Conservation (phyloP, 2,113 vertebrate genomes). For the Puma concolor region DNA sequence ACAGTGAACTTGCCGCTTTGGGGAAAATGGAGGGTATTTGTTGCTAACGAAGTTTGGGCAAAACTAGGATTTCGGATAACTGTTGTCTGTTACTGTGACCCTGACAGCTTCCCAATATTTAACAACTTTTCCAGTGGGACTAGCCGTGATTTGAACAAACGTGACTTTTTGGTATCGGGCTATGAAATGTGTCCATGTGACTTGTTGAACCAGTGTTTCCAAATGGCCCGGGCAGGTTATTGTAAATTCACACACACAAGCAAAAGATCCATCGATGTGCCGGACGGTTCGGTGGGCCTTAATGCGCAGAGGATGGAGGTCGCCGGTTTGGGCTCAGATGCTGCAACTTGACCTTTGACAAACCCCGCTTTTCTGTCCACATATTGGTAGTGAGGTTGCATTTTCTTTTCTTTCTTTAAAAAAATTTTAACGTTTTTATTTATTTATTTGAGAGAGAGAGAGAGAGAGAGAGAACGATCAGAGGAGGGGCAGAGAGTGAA, state of each 20-base stretch:
- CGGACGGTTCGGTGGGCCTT: fast-evolving
- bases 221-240: fast-evolving
- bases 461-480: too few species aligned
- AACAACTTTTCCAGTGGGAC: background rate
- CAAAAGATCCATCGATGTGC: fast-evolving
- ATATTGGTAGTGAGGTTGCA: fast-evolving
- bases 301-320: fast-evolving
- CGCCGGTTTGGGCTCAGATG: fast-evolving
- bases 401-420: background rate
- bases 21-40: background rate
- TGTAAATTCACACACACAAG: fast-evolving
- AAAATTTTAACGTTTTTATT: background rate
- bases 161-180: too few species aligned
- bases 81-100: background rate
- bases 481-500: too few species aligned
- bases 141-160: background rate
- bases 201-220: fast-evolving
- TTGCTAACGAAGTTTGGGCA: background rate
- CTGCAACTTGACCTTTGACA: fast-evolving
- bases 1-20: background rate
- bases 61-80: background rate
- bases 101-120: background rate
- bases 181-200: fast-evolving
- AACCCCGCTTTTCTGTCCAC: too few species aligned
- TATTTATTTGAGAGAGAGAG: too few species aligned